phyloP scores from a whole-genome alignment of 2,888 invertebrate species.

The Atethmia centrago region DNA sequence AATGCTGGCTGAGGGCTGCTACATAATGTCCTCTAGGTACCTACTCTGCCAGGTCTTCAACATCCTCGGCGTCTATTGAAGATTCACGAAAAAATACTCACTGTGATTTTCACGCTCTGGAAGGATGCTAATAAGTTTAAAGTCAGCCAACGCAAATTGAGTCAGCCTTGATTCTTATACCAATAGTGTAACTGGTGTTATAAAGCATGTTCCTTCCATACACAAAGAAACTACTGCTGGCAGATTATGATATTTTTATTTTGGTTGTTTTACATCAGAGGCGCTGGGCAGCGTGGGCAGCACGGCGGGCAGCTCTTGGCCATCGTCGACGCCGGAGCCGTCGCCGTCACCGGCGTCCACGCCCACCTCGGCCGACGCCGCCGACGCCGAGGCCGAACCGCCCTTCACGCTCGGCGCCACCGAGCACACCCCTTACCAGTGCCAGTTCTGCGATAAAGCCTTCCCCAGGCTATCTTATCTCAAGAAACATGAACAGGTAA shows the following conservation, averaged over 20 bases:
- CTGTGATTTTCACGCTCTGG: not conserved
- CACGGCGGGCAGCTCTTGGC: conserved; percentile 92
- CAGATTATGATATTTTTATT: not conserved
- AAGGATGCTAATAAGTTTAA: not conserved
- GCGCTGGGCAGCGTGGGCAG: conserved; percentile 92
- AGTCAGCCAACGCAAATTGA: not conserved
- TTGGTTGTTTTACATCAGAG: conserved; percentile 79
- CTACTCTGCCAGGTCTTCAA: not conserved
- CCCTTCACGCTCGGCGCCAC: conserved; percentile 92
- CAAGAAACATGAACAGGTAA: conserved; percentile 98
- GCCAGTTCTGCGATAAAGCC: conserved; percentile 97
- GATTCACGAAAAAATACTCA: not conserved
- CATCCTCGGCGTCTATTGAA: not conserved
- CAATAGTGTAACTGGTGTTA: not conserved
- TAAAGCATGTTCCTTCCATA: not conserved
- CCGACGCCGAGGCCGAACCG: conserved; percentile 92
- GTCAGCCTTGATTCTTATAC: not conserved
- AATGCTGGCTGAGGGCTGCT: not conserved
- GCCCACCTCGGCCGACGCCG: conserved; percentile 92
- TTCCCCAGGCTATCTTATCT: conserved; percentile 96
- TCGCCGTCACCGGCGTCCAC: conserved; percentile 92
- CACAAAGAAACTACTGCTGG: not conserved
- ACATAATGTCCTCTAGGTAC: not conserved
- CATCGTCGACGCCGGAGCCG: conserved; percentile 92
- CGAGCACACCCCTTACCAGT: conserved; percentile 95